Evolutionary conservation across 1,140 invertebrate species (phyloP), one percentile per base, ranked within the genome.

Genomic region (Diabrotica undecimpunctata): DNA sequence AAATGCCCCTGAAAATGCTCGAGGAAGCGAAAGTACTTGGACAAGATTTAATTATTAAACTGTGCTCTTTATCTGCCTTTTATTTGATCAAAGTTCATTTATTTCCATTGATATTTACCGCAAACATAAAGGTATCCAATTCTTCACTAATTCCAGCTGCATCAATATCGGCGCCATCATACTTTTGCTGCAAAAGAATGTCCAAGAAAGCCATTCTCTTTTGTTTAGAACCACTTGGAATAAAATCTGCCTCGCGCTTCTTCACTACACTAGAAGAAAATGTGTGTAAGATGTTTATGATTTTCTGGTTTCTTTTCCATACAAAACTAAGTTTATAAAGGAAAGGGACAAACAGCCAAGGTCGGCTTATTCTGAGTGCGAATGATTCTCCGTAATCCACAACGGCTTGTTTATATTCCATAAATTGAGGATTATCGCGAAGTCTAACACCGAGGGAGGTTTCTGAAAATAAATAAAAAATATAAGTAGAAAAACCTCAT

Each of bases 41-140:
- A n/a, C n/a, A n/a, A n/a, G n/a, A n/a, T n/a, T n/a, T n/a, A n/a
- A n/a, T n/a, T n/a, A n/a, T n/a, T n/a, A n/a, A n/a, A n/a, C n/a
- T n/a, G n/a, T n/a, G n/a, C n/a, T n/a, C n/a, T n/a, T n/a, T n/a
- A n/a, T n/a, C n/a, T n/a, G n/a, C n/a, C n/a, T n/a, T n/a, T n/a
- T n/a, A n/a, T n/a, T n/a, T n/a, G n/a, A n/a, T n/a, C n/a, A n/a
- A n/a, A n/a, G n/a, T n/a, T n/a, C n/a, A n/a, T n/a, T 25, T 25
- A 25, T 4, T 25, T 25, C 25, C 1, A 25, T 25, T 25, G 25
- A 63, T 52, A 61, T 67, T 64, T 61, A 89, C 89, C 83, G 89
- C 89, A 79, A 91, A 91, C 85, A 90, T 92, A 73, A 94, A 94
- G 6, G 92, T 94, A 73, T 94, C 91, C 5, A 93, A 90, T 81